Conservation (phyloP, 2,113 vertebrate genomes). For the Cryptoleucopteryx plumbea region DNA sequence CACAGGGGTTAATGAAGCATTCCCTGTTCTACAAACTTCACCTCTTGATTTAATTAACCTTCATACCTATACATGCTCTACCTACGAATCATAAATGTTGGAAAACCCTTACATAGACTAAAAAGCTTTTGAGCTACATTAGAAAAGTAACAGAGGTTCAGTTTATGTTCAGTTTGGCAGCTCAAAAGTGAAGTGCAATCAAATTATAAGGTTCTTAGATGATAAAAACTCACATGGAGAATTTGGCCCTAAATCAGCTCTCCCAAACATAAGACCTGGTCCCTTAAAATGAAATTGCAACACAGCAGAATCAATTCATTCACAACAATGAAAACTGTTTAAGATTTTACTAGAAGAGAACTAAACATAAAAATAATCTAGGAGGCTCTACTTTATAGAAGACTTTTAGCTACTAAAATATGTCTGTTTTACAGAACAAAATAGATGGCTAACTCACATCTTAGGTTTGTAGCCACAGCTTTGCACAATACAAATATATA, state of each 20-base stretch:
- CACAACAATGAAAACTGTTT: neutral
- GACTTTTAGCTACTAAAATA: neutral
- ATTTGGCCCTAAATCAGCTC: neutral
- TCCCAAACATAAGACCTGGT: neutral
- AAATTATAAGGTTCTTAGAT: neutral
- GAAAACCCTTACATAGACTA: neutral
- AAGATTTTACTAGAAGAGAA: neutral
- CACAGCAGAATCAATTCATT: neutral
- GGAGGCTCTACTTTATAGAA: neutral
- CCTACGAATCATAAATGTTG: neutral
- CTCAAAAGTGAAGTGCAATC: neutral
- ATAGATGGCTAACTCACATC: neutral
- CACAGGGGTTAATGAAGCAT: constrained; percentile 68
- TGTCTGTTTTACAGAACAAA: neutral
- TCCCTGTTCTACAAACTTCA: constrained; percentile 68
- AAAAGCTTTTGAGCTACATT: neutral
- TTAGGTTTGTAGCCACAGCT: neutral
- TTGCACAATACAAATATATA: neutral
- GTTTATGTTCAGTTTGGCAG: neutral
- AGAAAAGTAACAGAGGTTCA: neutral
- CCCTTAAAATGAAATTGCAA: neutral
- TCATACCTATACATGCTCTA: neutral
- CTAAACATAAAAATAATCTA: neutral
- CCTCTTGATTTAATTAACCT: constrained; percentile 67
- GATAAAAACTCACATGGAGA: neutral